phyloP scores from a whole-genome alignment of 1,140 invertebrate species.

The Zaprionus lachaisei region DNA sequence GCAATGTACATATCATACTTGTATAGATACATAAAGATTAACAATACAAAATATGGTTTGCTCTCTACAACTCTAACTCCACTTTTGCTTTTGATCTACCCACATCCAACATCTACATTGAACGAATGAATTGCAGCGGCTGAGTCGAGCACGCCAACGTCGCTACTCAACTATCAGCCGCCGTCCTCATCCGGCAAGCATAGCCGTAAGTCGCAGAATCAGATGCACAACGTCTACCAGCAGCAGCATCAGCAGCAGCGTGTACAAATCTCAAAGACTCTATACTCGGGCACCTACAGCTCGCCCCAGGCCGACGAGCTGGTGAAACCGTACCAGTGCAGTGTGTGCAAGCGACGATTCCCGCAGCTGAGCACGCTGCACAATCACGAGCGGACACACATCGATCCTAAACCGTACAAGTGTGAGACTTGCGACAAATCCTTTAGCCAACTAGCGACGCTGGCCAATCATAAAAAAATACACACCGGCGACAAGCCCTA shows the following conservation, averaged over 20 bases:
- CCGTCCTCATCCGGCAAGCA: constrained; percentile 62
- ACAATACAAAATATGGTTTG: constrained; percentile 1
- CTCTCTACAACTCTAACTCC: constrained; percentile 9
- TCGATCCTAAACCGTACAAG: constrained; percentile 84
- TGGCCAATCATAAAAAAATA: constrained; percentile 84
- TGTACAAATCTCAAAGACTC: constrained; percentile 81
- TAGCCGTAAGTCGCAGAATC: constrained; percentile 66
- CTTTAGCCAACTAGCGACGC: constrained; percentile 78
- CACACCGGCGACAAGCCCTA: constrained; percentile 84
- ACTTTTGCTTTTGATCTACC: constrained; percentile 3
- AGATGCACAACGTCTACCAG: constrained; percentile 75
- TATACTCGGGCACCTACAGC: constrained; percentile 79
- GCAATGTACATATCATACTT: not conserved
- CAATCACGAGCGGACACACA: constrained; percentile 83
- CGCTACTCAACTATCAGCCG: constrained; percentile 78
- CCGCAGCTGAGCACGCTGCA: constrained; percentile 82
- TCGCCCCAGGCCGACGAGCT: constrained; percentile 80
- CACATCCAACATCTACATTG: constrained; percentile 8
- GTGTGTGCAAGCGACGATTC: constrained; percentile 82
- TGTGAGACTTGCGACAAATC: constrained; percentile 83
- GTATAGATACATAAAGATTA: not conserved
- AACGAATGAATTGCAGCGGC: constrained; percentile 46
- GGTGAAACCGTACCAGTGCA: constrained; percentile 84
- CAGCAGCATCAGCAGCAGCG: constrained; percentile 74
- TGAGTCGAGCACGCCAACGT: constrained; percentile 76